Evolutionary conservation across 2,113 vertebrate species (phyloP), one percentile per base, ranked within the genome.

Genomic region (Spilogale gracilis): DNA sequence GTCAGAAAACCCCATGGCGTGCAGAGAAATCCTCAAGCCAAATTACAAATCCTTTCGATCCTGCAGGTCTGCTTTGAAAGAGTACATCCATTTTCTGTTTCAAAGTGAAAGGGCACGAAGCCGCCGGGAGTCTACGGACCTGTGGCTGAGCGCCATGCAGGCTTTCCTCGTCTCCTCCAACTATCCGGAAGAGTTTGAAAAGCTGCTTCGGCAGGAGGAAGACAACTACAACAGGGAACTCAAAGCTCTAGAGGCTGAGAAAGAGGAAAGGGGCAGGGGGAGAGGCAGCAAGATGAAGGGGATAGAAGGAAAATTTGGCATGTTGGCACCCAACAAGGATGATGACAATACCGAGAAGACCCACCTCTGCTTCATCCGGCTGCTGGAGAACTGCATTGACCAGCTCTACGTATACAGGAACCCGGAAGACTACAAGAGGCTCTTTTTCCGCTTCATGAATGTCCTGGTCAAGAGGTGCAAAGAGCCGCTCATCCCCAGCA

Each of bases 361-460:
- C 0, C 98, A 99, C 18, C 92, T 99, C 78, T 99, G 99, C 97
- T 99, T 99, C 97, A 98, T 99, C 95, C 98, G 99, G 16, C 99
- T 99, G 48, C 98, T 99, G 61, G 96, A 99, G 97, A 98, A 96
- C 14, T 99, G 98, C 4, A 95, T 99, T 4, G 98, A 99, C 76
- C 98, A 99, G 48, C 96, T 99, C 12, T 99, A 99, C 0, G 74
- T 98, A 63, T 25, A 98, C 32, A 98, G 98, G 93, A 98, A 99
- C 82, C 98, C 98, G 0, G 98, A 99, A 58, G 93, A 98, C 95
- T 99, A 98, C 74, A 99, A 98, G 95, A 97, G 96, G 54, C 97
- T 98, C 92, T 99, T 99, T 58, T 99, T 97, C 97, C 99, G 99
- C 11, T 99, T 99, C 96, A 98, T 99, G 98, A 99, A 99, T 0